phyloP scores from a whole-genome alignment of 2,113 vertebrate species.

The Puffinus mauretanicus region DNA sequence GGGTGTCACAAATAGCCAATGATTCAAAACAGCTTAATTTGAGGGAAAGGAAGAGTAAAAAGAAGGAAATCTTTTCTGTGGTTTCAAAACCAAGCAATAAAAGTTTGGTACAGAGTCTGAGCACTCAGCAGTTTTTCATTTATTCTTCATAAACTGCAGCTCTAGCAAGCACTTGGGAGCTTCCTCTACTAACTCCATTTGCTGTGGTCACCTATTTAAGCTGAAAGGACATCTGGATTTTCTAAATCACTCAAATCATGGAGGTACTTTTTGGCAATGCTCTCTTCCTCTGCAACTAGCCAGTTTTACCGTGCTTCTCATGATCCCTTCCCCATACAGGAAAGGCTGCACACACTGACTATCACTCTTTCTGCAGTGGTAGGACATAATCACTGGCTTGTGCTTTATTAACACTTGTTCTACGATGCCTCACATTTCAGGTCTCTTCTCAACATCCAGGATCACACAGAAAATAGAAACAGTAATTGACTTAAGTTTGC shows the following conservation, averaged over 20 bases:
- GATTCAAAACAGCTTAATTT: constrained; percentile 39
- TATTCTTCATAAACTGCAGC: constrained; percentile 8
- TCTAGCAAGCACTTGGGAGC: neutral
- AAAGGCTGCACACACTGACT: neutral
- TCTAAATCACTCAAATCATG: neutral
- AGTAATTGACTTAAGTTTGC: neutral
- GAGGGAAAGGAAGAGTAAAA: constrained; percentile 21
- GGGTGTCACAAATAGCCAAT: constrained; percentile 48
- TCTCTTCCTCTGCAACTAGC: constrained; percentile 9
- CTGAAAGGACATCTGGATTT: constrained; percentile 56
- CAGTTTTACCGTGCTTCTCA: neutral
- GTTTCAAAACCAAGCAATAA: constrained; percentile 61
- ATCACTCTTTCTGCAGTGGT: neutral
- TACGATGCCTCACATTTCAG: neutral
- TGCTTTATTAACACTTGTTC: neutral
- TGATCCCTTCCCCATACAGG: neutral
- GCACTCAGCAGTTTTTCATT: constrained; percentile 63
- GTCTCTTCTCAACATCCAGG: neutral
- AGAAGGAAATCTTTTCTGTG: constrained; percentile 33
- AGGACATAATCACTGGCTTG: neutral
- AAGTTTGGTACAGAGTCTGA: constrained; percentile 23
- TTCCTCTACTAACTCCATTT: neutral
- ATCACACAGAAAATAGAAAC: neutral
- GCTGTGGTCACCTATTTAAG: constrained; percentile 38
- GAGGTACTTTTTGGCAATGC: constrained; percentile 32